phyloP scores from a whole-genome alignment of 1,140 invertebrate species.

The Drosophila virilis region DNA sequence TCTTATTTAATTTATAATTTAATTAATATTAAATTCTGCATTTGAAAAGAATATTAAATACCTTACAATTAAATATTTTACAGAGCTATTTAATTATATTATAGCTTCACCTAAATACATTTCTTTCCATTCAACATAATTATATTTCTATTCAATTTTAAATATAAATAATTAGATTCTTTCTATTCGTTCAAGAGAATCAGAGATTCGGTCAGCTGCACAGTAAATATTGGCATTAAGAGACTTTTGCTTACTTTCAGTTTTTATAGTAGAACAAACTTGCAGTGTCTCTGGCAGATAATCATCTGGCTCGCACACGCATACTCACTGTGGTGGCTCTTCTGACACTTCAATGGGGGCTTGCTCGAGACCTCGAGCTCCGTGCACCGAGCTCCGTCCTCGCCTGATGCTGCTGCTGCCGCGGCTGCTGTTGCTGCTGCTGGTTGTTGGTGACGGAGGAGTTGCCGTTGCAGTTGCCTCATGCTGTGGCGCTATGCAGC shows the following conservation, averaged over 20 bases:
- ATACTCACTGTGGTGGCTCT: conserved; percentile 48
- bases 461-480: conserved; percentile 56
- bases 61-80: too few species aligned
- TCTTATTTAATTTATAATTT: too few species aligned
- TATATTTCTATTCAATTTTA: too few species aligned
- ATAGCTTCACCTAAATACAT: too few species aligned
- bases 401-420: background rate
- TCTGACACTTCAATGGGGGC: conserved; percentile 78
- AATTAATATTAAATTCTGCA: too few species aligned
- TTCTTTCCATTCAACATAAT: too few species aligned
- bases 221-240: conserved; percentile 15
- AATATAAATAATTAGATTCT: too few species aligned
- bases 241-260: conserved; percentile 45
- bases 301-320: conserved; percentile 48
- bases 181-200: background rate
- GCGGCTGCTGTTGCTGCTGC: conserved; percentile 2
- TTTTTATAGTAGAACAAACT: conserved; percentile 40
- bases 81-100: too few species aligned
- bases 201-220: background rate
- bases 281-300: conserved; percentile 46
- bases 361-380: conserved; percentile 14
- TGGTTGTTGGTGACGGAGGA: conserved; percentile 30
- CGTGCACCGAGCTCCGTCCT: background rate
- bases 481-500: conserved; percentile 82
- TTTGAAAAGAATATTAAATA: too few species aligned